Evolutionary conservation across 2,888 invertebrate genomes (phyloP).

Genomic region (Philereme transversata): DNA sequence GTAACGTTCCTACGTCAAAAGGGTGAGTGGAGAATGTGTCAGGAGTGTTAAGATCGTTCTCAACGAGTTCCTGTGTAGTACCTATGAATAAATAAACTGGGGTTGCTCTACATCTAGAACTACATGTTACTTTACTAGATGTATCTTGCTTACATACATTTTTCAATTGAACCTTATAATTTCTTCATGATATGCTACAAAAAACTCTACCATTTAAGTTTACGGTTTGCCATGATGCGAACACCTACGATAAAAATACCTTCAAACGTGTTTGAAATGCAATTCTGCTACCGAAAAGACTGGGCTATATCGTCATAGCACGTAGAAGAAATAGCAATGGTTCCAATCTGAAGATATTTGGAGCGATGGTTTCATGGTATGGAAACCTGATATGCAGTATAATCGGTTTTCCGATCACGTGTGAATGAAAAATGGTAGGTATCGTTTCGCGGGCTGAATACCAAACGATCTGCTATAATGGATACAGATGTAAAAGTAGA

Average conservation of each 20-base stretch:
- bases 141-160: too few species aligned
- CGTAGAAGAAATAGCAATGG: not conserved
- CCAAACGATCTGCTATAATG: conserved; percentile 43
- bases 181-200: too few species aligned
- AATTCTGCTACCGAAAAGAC: too few species aligned
- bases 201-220: too few species aligned
- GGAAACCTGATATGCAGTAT: conserved; percentile 30
- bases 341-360: not conserved
- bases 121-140: too few species aligned
- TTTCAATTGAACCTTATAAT: too few species aligned
- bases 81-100: conserved; percentile 21
- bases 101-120: conserved; percentile 4
- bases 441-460: conserved; percentile 64
- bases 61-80: conserved; percentile 38
- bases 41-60: conserved; percentile 56
- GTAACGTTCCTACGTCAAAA: conserved; percentile 57
- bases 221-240: too few species aligned
- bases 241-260: too few species aligned
- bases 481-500: conserved; percentile 22
- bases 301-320: too few species aligned
- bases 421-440: conserved; percentile 69
- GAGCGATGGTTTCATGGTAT: conserved; percentile 12
- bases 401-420: conserved; percentile 63
- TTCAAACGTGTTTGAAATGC: too few species aligned
- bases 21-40: conserved; percentile 51